phyloP scores from a whole-genome alignment of 1,140 invertebrate species.

The Dufourea novaeangliae region DNA sequence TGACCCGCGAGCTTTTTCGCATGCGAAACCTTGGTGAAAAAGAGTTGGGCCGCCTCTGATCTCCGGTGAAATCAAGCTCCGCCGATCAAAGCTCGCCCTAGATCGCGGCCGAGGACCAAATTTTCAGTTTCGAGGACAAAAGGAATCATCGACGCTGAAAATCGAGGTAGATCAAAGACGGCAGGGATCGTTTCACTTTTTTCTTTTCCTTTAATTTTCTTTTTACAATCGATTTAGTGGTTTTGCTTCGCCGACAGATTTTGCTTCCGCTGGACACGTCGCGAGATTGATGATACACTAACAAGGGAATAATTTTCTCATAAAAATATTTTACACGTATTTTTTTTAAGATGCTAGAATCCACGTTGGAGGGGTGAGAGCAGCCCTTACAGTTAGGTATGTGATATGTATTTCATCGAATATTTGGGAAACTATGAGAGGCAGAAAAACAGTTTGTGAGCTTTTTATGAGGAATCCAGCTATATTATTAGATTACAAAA shows the following conservation, averaged over 20 bases:
- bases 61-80: slow-evolving; percentile 41
- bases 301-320: too few species aligned
- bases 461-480: too few species aligned
- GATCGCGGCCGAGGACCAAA: slow-evolving; percentile 23
- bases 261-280: background rate
- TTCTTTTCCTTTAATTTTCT: background rate
- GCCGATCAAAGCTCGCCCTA: slow-evolving; percentile 48
- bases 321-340: too few species aligned
- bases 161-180: slow-evolving; percentile 41
- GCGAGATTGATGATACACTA: background rate
- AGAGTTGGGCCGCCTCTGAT: slow-evolving; percentile 23
- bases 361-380: too few species aligned
- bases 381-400: too few species aligned
- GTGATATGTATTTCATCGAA: too few species aligned
- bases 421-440: too few species aligned
- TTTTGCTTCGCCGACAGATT: background rate
- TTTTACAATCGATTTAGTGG: background rate
- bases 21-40: slow-evolving; percentile 8
- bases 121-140: slow-evolving; percentile 41
- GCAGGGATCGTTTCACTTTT: background rate
- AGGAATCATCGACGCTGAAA: slow-evolving; percentile 36
- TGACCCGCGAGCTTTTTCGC: slow-evolving; percentile 35
- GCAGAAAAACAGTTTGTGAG: too few species aligned
- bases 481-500: too few species aligned
- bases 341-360: too few species aligned